A percentile compares a stretch with the other conserved stretches of the same genome.
Conservation (phyloP, 2,888 invertebrate genomes). For the Lycaena phlaeas region DNA sequence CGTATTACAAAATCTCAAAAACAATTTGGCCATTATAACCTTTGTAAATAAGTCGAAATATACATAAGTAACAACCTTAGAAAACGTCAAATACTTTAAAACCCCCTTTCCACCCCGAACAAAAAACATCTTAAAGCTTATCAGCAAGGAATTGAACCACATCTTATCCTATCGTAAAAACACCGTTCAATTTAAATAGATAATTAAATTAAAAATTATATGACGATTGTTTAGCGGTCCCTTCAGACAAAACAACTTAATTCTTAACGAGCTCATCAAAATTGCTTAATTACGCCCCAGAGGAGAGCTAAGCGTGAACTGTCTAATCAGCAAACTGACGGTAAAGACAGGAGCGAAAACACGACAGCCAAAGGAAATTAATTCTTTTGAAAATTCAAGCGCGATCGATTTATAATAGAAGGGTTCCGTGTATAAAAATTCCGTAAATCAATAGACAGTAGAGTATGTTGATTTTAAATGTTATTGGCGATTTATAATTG, state of each 20-base stretch:
- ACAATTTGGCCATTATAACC: too few species aligned
- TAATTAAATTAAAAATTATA: constrained; percentile 13
- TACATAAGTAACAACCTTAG: too few species aligned
- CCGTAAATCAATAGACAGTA: too few species aligned
- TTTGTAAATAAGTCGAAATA: too few species aligned
- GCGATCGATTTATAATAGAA: constrained; percentile 3
- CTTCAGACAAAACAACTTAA: constrained; percentile 46
- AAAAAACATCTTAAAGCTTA: constrained; percentile 2
- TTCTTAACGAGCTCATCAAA: constrained; percentile 58
- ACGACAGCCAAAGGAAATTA: constrained; percentile 39
- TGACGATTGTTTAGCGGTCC: constrained; percentile 22
- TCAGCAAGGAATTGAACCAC: not conserved
- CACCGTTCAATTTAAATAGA: constrained; percentile 1
- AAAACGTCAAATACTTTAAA: too few species aligned
- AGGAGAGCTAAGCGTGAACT: constrained; percentile 40
- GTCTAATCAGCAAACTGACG: constrained; percentile 43
- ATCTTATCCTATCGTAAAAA: constrained; percentile 6
- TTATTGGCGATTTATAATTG: too few species aligned
- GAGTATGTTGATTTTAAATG: too few species aligned
- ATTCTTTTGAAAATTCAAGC: constrained; percentile 32
- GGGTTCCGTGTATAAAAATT: constrained; percentile 10
- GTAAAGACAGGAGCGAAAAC: constrained; percentile 32
- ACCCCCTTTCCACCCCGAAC: not conserved
- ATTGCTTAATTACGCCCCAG: constrained; percentile 55
- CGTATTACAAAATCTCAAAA: too few species aligned